A percentile compares a stretch with the other conserved stretches of the same genome.
Conservation (phyloP, 2,797 vertebrate species). For the Crenuchus spilurus region DNA sequence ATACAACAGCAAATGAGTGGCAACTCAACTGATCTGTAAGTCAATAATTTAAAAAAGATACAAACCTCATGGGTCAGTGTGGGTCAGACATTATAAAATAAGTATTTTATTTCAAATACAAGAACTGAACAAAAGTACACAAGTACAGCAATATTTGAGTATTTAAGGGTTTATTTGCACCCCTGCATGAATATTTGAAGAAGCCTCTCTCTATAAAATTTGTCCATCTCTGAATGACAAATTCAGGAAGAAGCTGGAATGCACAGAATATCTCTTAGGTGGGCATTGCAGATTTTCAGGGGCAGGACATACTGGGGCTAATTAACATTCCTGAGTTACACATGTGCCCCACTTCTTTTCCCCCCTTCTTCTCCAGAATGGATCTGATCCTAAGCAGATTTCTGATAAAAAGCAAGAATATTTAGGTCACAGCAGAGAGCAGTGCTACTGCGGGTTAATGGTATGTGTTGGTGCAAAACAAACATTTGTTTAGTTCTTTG, state of each 20-base stretch:
- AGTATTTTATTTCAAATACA: too few relatives aligned
- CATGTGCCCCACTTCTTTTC: not conserved
- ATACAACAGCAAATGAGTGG: too few relatives aligned
- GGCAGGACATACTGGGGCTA: not conserved
- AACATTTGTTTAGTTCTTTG: not conserved
- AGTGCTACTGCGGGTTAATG: not conserved
- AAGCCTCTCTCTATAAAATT: too few relatives aligned
- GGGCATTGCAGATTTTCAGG: not conserved
- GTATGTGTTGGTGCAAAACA: not conserved
- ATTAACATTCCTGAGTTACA: constrained; percentile 52
- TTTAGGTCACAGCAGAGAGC: not conserved
- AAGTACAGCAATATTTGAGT: too few relatives aligned
- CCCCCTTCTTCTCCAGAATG: not conserved
- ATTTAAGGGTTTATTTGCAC: too few relatives aligned
- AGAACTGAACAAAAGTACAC: too few relatives aligned
- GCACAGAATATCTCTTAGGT: not conserved
- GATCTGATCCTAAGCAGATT: constrained; percentile 13
- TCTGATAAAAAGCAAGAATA: constrained; percentile 3
- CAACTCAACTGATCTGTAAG: too few relatives aligned
- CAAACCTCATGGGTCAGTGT: too few relatives aligned
- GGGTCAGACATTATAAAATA: too few relatives aligned
- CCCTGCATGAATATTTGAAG: too few relatives aligned
- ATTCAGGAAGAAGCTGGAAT: not conserved
- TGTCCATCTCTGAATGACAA: too few relatives aligned
- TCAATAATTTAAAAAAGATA: too few relatives aligned